Percentiles rank a stretch among this genome's conserved stretches.
phyloP scores from a whole-genome alignment of 2,888 invertebrate genomes.

The Hypolimnas misippus region DNA sequence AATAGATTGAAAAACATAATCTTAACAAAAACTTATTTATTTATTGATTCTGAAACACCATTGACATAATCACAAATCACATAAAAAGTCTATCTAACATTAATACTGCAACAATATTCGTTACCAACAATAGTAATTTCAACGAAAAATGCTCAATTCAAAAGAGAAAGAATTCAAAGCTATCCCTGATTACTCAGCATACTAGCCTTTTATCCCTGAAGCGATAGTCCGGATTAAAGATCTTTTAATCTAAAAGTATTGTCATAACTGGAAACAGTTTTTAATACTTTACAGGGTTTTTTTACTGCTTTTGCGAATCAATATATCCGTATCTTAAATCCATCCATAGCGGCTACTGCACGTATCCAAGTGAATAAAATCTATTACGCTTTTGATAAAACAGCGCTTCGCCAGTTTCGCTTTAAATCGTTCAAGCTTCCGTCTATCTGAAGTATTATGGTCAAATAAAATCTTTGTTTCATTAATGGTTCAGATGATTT shows the following conservation, averaged over 20 bases:
- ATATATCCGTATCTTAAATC: neutral
- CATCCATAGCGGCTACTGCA: neutral
- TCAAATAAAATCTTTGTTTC: neutral
- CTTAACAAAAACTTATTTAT: too few species aligned
- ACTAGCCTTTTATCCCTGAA: slow-evolving; percentile 25
- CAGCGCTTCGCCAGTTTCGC: neutral
- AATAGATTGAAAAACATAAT: neutral
- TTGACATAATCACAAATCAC: too few species aligned
- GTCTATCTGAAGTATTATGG: neutral
- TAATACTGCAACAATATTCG: slow-evolving; percentile 10
- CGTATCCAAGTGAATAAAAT: slow-evolving; percentile 6
- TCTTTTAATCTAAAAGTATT: slow-evolving; percentile 34
- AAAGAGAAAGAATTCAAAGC: slow-evolving; percentile 21
- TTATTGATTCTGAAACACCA: too few species aligned
- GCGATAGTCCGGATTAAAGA: slow-evolving; percentile 32
- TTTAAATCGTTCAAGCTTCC: neutral
- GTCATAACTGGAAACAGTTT: slow-evolving; percentile 25
- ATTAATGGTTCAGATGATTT: neutral
- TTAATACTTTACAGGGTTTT: slow-evolving; percentile 12
- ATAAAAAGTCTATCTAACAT: neutral
- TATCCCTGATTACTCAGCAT: slow-evolving; percentile 25
- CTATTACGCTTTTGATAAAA: neutral
- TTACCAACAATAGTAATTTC: slow-evolving; percentile 20
- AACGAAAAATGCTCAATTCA: slow-evolving; percentile 24
- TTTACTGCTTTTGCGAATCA: neutral